Base-by-base conservation (phyloP, 1,140 invertebrate genomes). In the Drosophila varians region DNA sequence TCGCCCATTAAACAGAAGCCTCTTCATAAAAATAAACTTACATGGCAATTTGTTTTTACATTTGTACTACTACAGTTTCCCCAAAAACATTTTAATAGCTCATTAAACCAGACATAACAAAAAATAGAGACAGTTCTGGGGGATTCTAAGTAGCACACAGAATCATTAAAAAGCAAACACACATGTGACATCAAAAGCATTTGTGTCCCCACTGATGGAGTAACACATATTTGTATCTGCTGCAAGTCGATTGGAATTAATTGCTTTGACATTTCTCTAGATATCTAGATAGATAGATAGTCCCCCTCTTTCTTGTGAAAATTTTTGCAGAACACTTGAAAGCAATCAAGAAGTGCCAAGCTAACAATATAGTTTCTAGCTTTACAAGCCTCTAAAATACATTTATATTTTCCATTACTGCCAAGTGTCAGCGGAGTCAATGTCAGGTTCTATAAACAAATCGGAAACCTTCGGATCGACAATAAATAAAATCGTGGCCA, bases 71-170 rank as follows among this genome's bases (percentile, higher is more conserved):
- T 49, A 64, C 4, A 5, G 36, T 38, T 49, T 31, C 52, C 52
- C 36, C 46, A 55, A 74, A 53, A 74, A 53, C 57, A 64, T 66
- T 76, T 84, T 80, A 80, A 86, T 87, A 74, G 76, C 76, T 77
- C 77, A 87, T 77, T 76, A 77, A 73, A 72, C 62, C 40, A 26
- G 60, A 14, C 26, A 40, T 21, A n/a, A 56, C 18, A 42, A 42
- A 21, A 57, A 57, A 46, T 21, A 56, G 31, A 26, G 46, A 40
- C 11, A 65, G 51, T 84, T 69, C 61, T 62, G 53, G 72, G 72
- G 62, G 53, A 68, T 75, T 57, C 69, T 51, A 86, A 76, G 72
- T 86, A 64, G 80, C 72, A 57, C 72, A 57, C 76, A 76, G 56
- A 61, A 62, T 66, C 80, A 73, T 84, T 54, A 73, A 80, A 64